Evolutionary conservation across 1,140 invertebrate genomes (phyloP).

Genomic region (Drosophila funebris): DNA sequence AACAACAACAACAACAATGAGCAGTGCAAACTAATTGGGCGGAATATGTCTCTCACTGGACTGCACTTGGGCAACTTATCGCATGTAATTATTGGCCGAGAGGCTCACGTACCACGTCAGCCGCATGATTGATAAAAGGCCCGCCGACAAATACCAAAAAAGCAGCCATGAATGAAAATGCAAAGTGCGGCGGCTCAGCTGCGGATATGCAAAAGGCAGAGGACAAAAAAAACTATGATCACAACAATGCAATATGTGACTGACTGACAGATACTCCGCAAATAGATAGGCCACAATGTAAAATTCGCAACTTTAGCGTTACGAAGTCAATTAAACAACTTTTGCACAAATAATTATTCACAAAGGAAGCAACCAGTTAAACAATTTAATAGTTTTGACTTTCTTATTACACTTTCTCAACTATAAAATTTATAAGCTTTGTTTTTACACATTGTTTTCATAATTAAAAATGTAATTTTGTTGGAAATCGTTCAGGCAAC

Average conservation of each 20-base stretch:
- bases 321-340: no score
- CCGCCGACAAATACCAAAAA: conserved; percentile 74
- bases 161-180: conserved; percentile 74
- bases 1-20: neutral
- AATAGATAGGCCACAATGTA: neutral
- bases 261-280: neutral
- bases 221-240: neutral
- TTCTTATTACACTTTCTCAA: no score
- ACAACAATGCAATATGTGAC: neutral
- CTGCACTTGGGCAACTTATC: conserved; percentile 66
- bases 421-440: no score
- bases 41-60: conserved; percentile 30
- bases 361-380: no score
- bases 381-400: no score
- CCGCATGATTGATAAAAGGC: conserved; percentile 78
- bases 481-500: no score
- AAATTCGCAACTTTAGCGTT: no score
- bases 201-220: conserved; percentile 10
- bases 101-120: conserved; percentile 64
- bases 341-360: no score
- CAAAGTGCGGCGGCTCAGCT: conserved; percentile 58
- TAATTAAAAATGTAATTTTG: no score
- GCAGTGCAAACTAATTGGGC: neutral
- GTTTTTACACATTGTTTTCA: no score
- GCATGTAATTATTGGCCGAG: conserved; percentile 78